Conservation (phyloP, 2,888 invertebrate genomes). For the Meiosimyza decipiens region DNA sequence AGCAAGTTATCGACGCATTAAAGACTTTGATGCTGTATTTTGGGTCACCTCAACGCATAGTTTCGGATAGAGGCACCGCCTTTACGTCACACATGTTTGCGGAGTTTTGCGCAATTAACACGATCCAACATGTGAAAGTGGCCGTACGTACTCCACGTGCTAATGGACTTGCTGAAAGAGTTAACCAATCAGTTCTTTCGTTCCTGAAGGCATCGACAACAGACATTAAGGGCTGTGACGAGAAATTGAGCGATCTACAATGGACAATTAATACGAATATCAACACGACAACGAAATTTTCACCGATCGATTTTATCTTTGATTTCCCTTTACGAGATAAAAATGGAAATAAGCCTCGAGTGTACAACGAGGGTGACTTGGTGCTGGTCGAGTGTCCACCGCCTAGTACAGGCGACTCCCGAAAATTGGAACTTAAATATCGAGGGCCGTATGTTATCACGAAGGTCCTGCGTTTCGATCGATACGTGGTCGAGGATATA, state of each 20-base stretch:
- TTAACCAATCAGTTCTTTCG: slow-evolving; percentile 35
- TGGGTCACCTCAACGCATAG: no score
- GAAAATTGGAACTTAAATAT: slow-evolving; percentile 26
- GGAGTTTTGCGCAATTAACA: slow-evolving; percentile 26
- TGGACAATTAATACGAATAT: slow-evolving; percentile 37
- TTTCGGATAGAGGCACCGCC: no score
- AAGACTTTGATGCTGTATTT: slow-evolving; percentile 37
- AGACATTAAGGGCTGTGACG: slow-evolving; percentile 40
- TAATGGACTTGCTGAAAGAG: slow-evolving; percentile 41
- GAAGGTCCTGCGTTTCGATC: slow-evolving; percentile 33
- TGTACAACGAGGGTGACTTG: slow-evolving; percentile 28
- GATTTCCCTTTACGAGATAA: no score
- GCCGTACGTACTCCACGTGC: slow-evolving; percentile 40
- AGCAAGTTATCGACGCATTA: slow-evolving; percentile 35
- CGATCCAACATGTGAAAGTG: slow-evolving; percentile 41
- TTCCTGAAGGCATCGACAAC: slow-evolving; percentile 24
- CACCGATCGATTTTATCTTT: slow-evolving; percentile 42
- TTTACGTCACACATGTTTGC: neutral
- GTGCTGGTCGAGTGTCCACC: slow-evolving; percentile 36
- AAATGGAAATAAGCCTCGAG: slow-evolving; percentile 31
- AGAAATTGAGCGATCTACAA: slow-evolving; percentile 27
- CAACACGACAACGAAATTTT: slow-evolving; percentile 36
- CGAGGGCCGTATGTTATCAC: slow-evolving; percentile 34
- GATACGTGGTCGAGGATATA: slow-evolving; percentile 43
- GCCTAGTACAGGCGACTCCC: slow-evolving; percentile 32